Evolutionary conservation across 2,888 invertebrate genomes (phyloP), one percentile per base, ranked within the genome.

Genomic region (Ormyrus nitidulus): DNA sequence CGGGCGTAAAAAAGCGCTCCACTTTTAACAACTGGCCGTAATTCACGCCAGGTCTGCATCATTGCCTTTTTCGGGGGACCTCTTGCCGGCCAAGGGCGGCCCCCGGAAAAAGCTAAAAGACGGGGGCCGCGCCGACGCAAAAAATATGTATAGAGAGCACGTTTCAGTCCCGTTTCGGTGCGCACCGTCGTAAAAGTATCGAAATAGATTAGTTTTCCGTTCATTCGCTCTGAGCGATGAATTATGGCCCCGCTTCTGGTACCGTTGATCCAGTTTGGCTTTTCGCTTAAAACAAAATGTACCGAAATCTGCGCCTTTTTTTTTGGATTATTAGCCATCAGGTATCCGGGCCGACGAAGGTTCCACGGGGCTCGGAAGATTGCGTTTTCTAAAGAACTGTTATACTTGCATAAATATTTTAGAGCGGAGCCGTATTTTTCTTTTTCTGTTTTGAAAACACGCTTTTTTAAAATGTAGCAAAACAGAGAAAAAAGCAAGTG

Each of bases 261-360:
- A 84, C 85, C 84, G 85, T 86, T 86, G 85, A 82, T 85, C 84
- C 81, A 86, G 81, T 86, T 85, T 76, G 85, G 85, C 84, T 85
- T 84, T 80, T 44, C 44, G 9, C 6, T 19, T 19, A 19, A 19
- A 19, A 19, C 19, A 19, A 19, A 19, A 19, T 19, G 19, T 19
- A 19, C 19, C 19, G 19, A 19, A 19, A 19, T 19, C 19, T 19
- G 19, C 19, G 19, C 1, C 19, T 19, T 19, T 19, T 19, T 19
- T 19, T 19, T 19, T 19, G 19, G 19, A 19, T 19, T 19, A 19
- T 19, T 19, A 19, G 19, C 19, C 19, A 19, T 19, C 19, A 19
- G 19, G 19, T 19, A 19, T 19, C 19, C 19, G 19, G 19, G 19
- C 1, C 19, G 19, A 19, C 19, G 19, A 19, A 2, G 19, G 19